phyloP scores from a whole-genome alignment of 1,140 invertebrate genomes.

The Fopius arisanus region DNA sequence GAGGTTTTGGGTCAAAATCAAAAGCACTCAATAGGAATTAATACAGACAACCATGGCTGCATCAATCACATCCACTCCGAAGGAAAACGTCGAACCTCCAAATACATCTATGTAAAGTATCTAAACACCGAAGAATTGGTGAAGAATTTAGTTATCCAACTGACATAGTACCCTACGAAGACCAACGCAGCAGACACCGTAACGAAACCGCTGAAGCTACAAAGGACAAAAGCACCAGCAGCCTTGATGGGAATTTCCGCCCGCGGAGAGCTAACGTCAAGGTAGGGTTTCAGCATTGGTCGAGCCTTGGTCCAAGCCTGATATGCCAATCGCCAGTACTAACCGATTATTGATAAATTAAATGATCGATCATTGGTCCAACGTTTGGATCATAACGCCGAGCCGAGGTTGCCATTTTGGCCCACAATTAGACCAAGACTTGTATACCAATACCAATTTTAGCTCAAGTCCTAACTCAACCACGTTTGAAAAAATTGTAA shows the following conservation, averaged over 20 bases:
- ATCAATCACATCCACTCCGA: not conserved
- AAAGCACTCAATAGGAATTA: not conserved
- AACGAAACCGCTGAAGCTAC: slow-evolving; percentile 10
- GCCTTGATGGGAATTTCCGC: not conserved
- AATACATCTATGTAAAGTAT: slow-evolving; percentile 14
- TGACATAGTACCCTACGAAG: slow-evolving; percentile 24
- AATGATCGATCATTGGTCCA: no score
- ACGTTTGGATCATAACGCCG: no score
- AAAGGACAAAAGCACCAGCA: not conserved
- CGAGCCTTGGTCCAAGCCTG: no score
- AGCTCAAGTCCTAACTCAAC: no score
- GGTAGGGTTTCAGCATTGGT: no score
- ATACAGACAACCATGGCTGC: slow-evolving; percentile 23
- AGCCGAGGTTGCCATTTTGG: no score
- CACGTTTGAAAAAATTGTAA: no score
- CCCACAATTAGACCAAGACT: no score
- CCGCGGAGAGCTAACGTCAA: no score
- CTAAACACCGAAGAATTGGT: not conserved
- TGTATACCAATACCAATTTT: no score
- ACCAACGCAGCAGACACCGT: slow-evolving; percentile 24
- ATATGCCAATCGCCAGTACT: no score
- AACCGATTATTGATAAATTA: no score
- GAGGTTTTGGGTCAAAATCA: not conserved
- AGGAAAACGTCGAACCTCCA: not conserved
- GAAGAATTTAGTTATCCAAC: not conserved